Evolutionary conservation across 2,888 invertebrate genomes (phyloP).

Genomic region (Tetranychus piercei): DNA sequence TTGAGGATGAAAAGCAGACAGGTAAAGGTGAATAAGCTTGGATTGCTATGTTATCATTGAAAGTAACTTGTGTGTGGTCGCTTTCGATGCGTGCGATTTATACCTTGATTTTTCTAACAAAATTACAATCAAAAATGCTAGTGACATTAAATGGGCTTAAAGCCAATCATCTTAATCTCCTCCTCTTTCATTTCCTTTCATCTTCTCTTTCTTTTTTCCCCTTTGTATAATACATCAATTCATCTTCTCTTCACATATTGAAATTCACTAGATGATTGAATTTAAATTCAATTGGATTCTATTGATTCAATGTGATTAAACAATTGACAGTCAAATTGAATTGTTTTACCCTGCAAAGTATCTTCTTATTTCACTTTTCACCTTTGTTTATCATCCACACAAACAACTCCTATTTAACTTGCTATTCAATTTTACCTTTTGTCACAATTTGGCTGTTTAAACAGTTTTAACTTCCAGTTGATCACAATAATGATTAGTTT

Average conservation of each 20-base stretch:
- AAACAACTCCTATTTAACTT: background rate
- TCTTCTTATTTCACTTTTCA: background rate
- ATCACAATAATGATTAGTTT: no score
- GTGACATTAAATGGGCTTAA: background rate
- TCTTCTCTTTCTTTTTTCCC: background rate
- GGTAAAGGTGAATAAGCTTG: background rate
- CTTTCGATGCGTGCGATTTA: background rate
- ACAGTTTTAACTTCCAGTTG: no score
- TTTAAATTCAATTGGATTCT: background rate
- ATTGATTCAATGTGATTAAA: background rate
- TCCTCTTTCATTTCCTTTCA: background rate
- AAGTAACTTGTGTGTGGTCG: background rate
- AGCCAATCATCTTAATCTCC: background rate
- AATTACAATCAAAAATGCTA: background rate
- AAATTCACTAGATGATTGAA: background rate
- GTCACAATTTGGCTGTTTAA: no score
- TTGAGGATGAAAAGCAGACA: no score
- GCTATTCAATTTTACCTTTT: no score
- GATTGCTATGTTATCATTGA: background rate
- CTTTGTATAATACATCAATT: background rate
- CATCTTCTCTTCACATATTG: background rate
- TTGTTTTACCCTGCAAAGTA: background rate
- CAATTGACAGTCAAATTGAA: background rate
- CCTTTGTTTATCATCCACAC: background rate
- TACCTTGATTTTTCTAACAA: background rate